These are phyloP conservation scores for Aelia acuminata DNA, from an alignment of 2,888 invertebrate species.

Conservation along the genomic window DNA sequence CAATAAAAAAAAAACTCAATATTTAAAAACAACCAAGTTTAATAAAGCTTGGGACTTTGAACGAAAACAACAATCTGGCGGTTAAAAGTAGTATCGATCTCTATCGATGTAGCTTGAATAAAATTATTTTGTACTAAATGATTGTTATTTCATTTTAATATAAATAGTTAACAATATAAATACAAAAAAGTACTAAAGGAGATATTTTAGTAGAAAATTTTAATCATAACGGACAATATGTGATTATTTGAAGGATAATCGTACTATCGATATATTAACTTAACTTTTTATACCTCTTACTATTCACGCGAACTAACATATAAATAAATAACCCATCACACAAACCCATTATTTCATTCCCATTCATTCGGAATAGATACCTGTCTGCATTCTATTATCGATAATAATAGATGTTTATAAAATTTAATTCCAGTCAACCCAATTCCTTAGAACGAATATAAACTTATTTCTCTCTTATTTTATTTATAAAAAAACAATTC, in stretches of 20 bases:
- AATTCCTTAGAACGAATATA: no score
- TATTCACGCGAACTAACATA: no score
- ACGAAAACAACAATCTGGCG: neutral
- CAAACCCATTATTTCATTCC: no score
- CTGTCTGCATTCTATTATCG: no score
- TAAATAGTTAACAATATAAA: neutral
- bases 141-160: neutral
- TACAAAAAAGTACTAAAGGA: neutral
- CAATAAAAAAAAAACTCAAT: neutral
- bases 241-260: neutral
- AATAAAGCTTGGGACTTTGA: neutral
- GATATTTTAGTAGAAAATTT: neutral
- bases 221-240: neutral
- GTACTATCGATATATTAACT: neutral
- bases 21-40: neutral
- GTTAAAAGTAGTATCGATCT: neutral
- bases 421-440: no score
- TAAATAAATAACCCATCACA: no score
- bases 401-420: no score
- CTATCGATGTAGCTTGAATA: neutral
- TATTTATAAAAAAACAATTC: no score
- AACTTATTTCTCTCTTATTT: no score
- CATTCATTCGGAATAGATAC: no score
- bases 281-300: neutral
- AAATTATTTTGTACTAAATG: neutral